A percentile compares a stretch with the other conserved stretches of the same genome.
phyloP scores from a whole-genome alignment of 2,113 vertebrate genomes.

The Ochotona curzoniae region DNA sequence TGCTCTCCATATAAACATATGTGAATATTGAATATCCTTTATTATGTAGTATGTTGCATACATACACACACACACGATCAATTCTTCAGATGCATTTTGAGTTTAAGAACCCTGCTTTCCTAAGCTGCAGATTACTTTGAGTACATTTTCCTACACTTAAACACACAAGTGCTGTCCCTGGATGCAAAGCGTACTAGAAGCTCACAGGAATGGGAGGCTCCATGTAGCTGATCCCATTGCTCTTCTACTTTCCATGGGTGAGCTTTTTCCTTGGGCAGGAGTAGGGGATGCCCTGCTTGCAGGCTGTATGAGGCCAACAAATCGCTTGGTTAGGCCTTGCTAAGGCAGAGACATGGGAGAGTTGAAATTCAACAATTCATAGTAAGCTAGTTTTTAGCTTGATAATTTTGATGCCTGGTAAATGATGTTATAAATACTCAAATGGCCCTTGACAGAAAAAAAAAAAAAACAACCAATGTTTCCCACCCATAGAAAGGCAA shows the following conservation, averaged over 20 bases:
- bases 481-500: neutral
- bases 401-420: too few species aligned
- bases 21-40: neutral
- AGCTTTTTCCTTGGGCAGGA: neutral
- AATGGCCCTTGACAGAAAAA: too few species aligned
- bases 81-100: neutral
- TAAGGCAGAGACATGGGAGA: too few species aligned
- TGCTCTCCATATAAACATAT: neutral
- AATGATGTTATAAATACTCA: too few species aligned
- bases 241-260: too few species aligned
- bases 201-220: neutral
- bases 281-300: too few species aligned
- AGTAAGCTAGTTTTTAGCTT: too few species aligned
- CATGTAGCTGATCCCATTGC: accelerated
- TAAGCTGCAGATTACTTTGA: neutral
- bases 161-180: neutral
- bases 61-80: neutral
- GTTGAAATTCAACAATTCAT: too few species aligned
- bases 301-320: too few species aligned
- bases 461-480: too few species aligned
- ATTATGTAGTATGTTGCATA: neutral
- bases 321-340: too few species aligned
- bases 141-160: neutral
- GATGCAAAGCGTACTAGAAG: neutral
- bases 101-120: neutral